Conservation (phyloP, 1,140 invertebrate genomes). For the Lerema accius region DNA sequence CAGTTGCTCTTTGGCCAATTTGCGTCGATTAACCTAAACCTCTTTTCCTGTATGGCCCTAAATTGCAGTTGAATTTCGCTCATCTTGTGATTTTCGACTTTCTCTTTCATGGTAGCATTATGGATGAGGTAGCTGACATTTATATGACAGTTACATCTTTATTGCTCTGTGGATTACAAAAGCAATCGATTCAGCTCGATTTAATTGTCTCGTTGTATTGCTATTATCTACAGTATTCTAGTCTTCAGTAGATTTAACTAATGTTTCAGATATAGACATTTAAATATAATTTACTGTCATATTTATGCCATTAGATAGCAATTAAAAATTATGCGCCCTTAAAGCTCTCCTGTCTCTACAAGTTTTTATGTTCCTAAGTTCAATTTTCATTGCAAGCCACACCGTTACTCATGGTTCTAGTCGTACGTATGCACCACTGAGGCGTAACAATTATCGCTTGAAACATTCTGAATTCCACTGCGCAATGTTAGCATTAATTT, state of each 20-base stretch:
- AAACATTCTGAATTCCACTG: background rate
- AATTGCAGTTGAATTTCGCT: constrained; percentile 30
- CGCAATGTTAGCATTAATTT: constrained; percentile 2
- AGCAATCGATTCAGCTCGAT: too few relatives aligned
- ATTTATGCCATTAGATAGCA: too few relatives aligned
- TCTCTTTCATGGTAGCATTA: constrained; percentile 27
- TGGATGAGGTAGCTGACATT: constrained; percentile 2
- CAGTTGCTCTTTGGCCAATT: constrained; percentile 29
- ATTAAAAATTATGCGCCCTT: too few relatives aligned
- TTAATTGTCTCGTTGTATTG: too few relatives aligned
- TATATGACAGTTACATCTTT: constrained; percentile 4
- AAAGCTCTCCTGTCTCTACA: too few relatives aligned
- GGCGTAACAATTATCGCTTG: constrained; percentile 17
- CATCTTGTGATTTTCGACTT: constrained; percentile 30
- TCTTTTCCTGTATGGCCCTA: constrained; percentile 34
- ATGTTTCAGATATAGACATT: too few relatives aligned
- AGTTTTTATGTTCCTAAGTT: constrained; percentile 8
- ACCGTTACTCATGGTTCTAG: background rate
- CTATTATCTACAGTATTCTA: too few relatives aligned
- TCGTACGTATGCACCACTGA: background rate
- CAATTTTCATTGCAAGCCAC: background rate
- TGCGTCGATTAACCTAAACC: constrained; percentile 34
- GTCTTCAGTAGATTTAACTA: too few relatives aligned
- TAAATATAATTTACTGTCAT: too few relatives aligned
- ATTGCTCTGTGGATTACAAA: background rate